Evolutionary conservation across 2,888 invertebrate species (phyloP).

Genomic region (Chloroclysta siterata): DNA sequence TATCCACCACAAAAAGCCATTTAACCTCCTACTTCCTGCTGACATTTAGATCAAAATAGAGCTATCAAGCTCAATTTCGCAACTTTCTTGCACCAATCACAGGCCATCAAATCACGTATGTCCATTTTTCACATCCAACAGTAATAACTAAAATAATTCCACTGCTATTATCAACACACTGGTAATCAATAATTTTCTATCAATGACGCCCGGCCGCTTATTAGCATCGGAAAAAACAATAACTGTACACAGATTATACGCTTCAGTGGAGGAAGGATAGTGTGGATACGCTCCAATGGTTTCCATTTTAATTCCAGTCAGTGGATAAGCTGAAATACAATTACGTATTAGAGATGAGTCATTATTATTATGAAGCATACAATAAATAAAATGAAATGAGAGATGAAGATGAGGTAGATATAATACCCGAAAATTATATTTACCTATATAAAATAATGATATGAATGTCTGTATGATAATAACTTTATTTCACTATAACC

Average conservation of each 20-base stretch:
- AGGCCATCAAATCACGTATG: conserved; percentile 13
- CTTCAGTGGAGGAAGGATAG: conserved; percentile 44
- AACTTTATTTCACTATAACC: too few relatives aligned
- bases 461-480: too few relatives aligned
- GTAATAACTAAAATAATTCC: conserved; percentile 53
- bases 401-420: too few relatives aligned
- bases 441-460: too few relatives aligned
- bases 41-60: conserved; percentile 11
- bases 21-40: background rate
- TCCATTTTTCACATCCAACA: conserved; percentile 28
- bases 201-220: conserved; percentile 77
- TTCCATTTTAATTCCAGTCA: background rate
- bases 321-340: background rate
- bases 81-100: conserved; percentile 6
- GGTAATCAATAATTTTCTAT: conserved; percentile 80
- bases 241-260: conserved; percentile 72
- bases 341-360: background rate
- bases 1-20: background rate
- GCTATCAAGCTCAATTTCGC: conserved; percentile 13
- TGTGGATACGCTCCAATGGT: conserved; percentile 45
- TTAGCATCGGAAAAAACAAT: conserved; percentile 79
- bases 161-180: conserved; percentile 33
- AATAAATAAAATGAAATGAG: too few relatives aligned
- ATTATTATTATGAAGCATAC: too few relatives aligned
- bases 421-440: too few relatives aligned